These are phyloP conservation scores for Scarus forsteni DNA, from an alignment of 2,797 vertebrate genomes.

Conservation along the genomic window DNA sequence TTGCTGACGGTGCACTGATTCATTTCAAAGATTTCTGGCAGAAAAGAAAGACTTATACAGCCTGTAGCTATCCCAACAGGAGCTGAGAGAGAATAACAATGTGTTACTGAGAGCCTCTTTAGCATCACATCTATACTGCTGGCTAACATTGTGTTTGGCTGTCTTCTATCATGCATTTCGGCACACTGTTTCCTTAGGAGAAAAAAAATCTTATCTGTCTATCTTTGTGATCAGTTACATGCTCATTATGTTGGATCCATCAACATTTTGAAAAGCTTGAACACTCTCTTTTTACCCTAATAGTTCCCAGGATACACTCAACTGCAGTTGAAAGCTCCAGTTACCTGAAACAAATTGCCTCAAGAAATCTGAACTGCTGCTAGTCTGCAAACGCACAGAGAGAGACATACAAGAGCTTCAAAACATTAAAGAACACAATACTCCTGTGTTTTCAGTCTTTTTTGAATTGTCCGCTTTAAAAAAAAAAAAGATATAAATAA, in stretches of 20 bases:
- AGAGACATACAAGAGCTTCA: conserved; percentile 78
- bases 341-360: conserved; percentile 91
- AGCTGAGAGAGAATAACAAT: conserved; percentile 78
- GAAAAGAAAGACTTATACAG: conserved; percentile 62
- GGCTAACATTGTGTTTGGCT: conserved; percentile 65
- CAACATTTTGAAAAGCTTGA: conserved; percentile 85
- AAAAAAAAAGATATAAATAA: conserved; percentile 76
- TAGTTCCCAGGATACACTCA: conserved; percentile 86
- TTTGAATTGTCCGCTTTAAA: conserved; percentile 83
- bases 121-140: conserved; percentile 68
- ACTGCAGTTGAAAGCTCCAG: conserved; percentile 85
- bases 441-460: conserved; percentile 82
- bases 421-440: conserved; percentile 84
- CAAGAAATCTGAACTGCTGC: conserved; percentile 82
- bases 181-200: conserved; percentile 47
- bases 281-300: conserved; percentile 76
- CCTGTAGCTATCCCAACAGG: conserved; percentile 79
- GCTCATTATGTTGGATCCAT: conserved; percentile 84
- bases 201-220: conserved; percentile 75
- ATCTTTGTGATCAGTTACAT: conserved; percentile 83
- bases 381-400: conserved; percentile 78
- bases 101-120: conserved; percentile 68
- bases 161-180: conserved; percentile 39
- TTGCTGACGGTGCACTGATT: conserved; percentile 77
- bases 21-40: conserved; percentile 76